Percentiles rank a stretch among this genome's conserved stretches.
Evolutionary conservation across 2,888 invertebrate species (phyloP).

Genomic region (Tromatobia lineatoria): DNA sequence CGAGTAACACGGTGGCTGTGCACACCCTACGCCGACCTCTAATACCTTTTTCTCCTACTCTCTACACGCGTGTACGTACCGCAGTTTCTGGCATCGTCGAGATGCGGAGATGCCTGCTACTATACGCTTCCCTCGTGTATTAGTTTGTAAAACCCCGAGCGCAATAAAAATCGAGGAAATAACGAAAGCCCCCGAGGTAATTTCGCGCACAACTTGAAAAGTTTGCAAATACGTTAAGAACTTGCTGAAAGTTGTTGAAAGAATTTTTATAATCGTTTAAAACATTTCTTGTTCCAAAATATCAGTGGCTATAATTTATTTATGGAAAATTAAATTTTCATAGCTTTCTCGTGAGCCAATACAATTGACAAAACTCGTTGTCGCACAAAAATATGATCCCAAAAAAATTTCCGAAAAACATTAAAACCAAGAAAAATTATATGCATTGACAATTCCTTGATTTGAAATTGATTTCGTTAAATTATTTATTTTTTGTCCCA

Average conservation of each 20-base stretch:
- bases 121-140: conserved; percentile 20
- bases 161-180: conserved; percentile 32
- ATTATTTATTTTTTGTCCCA: neutral
- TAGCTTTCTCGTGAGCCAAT: too few species aligned
- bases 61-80: neutral
- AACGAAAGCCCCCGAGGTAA: conserved; percentile 7
- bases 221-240: conserved; percentile 4
- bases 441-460: neutral
- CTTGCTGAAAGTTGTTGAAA: neutral
- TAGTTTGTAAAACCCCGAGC: conserved; percentile 19
- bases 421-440: neutral
- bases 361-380: too few species aligned
- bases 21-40: conserved; percentile 4
- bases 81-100: conserved; percentile 2
- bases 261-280: neutral
- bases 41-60: conserved; percentile 3
- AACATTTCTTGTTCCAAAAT: neutral
- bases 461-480: too few species aligned
- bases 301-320: neutral
- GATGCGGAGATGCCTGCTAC: neutral
- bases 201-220: neutral
- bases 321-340: neutral
- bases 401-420: neutral
- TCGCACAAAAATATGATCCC: too few species aligned
- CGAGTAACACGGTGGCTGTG: conserved; percentile 37